phyloP scores from a whole-genome alignment of 2,888 invertebrate genomes.

The Athalia cordata region DNA sequence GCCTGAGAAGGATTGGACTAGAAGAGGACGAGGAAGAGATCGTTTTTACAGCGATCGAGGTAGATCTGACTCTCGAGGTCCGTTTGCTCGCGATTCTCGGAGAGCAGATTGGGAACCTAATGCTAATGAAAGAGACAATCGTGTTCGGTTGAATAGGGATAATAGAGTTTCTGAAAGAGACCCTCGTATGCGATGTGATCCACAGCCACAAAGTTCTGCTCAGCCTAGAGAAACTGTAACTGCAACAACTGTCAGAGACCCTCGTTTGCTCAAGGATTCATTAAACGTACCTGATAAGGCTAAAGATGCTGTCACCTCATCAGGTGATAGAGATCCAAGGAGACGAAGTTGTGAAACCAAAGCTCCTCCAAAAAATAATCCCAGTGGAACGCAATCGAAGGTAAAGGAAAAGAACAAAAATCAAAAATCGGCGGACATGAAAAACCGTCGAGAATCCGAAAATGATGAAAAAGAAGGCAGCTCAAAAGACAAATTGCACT shows the following conservation, averaged over 20 bases:
- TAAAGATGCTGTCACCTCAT: constrained; percentile 47
- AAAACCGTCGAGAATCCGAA: constrained; percentile 50
- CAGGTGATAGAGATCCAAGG: constrained; percentile 59
- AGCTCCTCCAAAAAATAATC: constrained; percentile 46
- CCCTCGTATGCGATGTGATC: constrained; percentile 55
- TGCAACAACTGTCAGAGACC: constrained; percentile 55
- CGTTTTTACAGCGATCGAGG: constrained; percentile 56
- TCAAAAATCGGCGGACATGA: constrained; percentile 53
- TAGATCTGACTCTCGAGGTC: constrained; percentile 46
- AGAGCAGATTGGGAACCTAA: constrained; percentile 53
- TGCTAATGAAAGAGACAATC: constrained; percentile 49
- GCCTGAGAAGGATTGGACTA: constrained; percentile 44
- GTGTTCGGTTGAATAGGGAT: constrained; percentile 53
- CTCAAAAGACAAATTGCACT: constrained; percentile 69
- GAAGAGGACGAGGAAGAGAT: constrained; percentile 53
- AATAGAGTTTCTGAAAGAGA: constrained; percentile 56
- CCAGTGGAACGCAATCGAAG: constrained; percentile 11
- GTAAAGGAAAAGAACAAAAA: constrained; percentile 48
- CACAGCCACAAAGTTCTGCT: constrained; percentile 45
- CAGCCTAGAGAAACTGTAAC: constrained; percentile 25
- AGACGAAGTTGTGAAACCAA: constrained; percentile 55
- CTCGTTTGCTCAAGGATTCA: constrained; percentile 60
- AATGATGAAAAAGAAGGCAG: constrained; percentile 53
- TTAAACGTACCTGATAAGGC: constrained; percentile 41
- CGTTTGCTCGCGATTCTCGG: constrained; percentile 55